Evolutionary conservation across 2,888 invertebrate species (phyloP), one percentile per base, ranked within the genome.

Genomic region (Nemoura dubitans): DNA sequence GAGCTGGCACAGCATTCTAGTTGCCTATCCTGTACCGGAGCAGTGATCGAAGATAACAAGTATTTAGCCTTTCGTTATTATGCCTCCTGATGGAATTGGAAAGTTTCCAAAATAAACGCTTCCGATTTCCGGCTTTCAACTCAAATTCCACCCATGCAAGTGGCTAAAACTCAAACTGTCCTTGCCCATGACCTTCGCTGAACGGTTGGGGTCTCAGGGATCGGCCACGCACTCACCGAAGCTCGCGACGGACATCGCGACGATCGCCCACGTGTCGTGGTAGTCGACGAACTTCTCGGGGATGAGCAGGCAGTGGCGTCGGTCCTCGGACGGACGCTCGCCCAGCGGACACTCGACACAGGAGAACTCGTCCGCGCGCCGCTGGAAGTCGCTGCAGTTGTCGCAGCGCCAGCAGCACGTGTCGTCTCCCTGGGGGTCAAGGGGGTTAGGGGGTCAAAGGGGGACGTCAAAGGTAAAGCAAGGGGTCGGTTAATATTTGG

Each of bases 371-470:
- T 92, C 91, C 10, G 90, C 88, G 77, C 91, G 91, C 88, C 91
- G 91, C 89, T 93, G 92, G 88, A 92, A 92, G 0, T 88, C 87
- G 0, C 92, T 91, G 89, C 93, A 94, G 78, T 91, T 90, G 76
- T 91, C 91, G 88, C 94, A 94, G 0, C 90, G 89, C 93, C 93
- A 93, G 89, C 93, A 94, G 89, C 94, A 94, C 0, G 91, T 90
- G 88, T 93, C 93, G 30, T 91, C 91, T 86, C 90, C 89, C 89
- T 92, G 90, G 78, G 21, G 59, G 36, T 90, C 90, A 10, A 10
- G 10, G 10, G 36, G 36, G 36, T 36, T 10, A 10, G 36, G 36
- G 36, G 36, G 36, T 36, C 5, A 36, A 10, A 36, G 36, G 36
- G 3, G 84, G 43, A 85, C 27, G 26, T 14, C n/a, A 26, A 1